Evolutionary conservation across 2,113 vertebrate genomes (phyloP).

Genomic region (Oreotrochilus melanogaster): DNA sequence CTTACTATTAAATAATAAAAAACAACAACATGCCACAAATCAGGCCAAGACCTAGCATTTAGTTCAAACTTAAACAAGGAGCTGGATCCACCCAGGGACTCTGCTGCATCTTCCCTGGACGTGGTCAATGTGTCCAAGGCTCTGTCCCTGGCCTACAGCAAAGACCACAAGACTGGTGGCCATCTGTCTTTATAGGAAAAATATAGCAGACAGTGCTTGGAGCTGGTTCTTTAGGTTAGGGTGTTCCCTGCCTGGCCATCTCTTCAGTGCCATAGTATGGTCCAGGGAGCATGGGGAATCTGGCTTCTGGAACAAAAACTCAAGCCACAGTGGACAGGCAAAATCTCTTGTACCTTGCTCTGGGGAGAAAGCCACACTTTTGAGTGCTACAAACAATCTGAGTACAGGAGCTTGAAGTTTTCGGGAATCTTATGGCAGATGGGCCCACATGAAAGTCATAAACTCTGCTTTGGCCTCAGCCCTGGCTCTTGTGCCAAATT

Average conservation of each 20-base stretch:
- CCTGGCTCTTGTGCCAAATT: neutral
- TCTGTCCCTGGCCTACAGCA: neutral
- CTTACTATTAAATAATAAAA: neutral
- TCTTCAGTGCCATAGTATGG: neutral
- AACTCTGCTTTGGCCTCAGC: neutral
- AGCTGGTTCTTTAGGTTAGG: neutral
- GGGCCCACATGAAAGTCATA: neutral
- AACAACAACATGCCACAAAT: neutral
- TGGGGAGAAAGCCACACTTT: neutral
- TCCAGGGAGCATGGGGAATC: neutral
- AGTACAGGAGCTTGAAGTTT: neutral
- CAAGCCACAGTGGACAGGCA: neutral
- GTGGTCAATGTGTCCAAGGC: no score
- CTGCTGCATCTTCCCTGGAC: neutral
- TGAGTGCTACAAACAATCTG: fast-evolving
- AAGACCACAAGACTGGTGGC: neutral
- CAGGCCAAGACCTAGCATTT: neutral
- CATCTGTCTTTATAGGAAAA: neutral
- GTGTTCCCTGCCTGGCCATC: neutral
- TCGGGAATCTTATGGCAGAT: neutral
- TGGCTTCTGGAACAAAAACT: neutral
- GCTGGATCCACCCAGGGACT: neutral
- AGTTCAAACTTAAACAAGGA: neutral
- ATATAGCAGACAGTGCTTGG: fast-evolving
- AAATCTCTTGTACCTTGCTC: neutral